These are phyloP conservation scores for Colletes latitarsis DNA, from an alignment of 1,140 invertebrate genomes.

Conservation along the genomic window DNA sequence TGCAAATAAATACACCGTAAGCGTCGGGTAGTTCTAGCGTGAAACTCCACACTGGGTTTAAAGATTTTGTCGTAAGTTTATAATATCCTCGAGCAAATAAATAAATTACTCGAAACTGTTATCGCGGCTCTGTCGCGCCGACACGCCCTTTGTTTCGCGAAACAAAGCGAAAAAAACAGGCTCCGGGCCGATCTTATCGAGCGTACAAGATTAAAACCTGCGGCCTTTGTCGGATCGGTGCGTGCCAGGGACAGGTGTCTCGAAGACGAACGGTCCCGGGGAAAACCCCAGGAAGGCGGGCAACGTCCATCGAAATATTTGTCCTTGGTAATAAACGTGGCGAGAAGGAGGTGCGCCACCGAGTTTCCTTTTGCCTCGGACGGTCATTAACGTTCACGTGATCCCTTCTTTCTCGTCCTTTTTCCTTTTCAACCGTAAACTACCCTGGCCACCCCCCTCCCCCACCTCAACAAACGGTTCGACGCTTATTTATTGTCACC, in stretches of 20 bases:
- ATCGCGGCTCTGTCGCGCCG: too few species aligned
- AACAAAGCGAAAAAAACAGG: background rate
- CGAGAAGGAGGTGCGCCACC: background rate
- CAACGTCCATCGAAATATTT: constrained; percentile 34
- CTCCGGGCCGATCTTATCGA: constrained; percentile 29
- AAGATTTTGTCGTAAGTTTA: too few species aligned
- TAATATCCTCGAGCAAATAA: too few species aligned
- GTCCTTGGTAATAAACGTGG: constrained; percentile 26
- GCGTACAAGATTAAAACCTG: constrained; percentile 22
- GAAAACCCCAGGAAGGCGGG: constrained; percentile 17
- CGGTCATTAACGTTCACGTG: constrained; percentile 17
- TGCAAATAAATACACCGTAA: too few species aligned
- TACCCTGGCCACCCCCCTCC: background rate
- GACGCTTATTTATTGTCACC: constrained; percentile 37
- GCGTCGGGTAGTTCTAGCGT: too few species aligned
- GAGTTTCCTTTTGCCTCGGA: constrained; percentile 1
- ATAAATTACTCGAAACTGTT: too few species aligned
- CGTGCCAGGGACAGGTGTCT: constrained; percentile 46
- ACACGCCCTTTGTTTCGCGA: background rate
- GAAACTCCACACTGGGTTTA: too few species aligned
- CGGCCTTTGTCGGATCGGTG: constrained; percentile 2
- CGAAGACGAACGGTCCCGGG: background rate
- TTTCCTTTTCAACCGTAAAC: background rate
- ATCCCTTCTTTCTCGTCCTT: background rate
- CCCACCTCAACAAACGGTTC: background rate